These are phyloP conservation scores for Amyelois transitella DNA, from an alignment of 1,140 invertebrate species.

Conservation along the genomic window DNA sequence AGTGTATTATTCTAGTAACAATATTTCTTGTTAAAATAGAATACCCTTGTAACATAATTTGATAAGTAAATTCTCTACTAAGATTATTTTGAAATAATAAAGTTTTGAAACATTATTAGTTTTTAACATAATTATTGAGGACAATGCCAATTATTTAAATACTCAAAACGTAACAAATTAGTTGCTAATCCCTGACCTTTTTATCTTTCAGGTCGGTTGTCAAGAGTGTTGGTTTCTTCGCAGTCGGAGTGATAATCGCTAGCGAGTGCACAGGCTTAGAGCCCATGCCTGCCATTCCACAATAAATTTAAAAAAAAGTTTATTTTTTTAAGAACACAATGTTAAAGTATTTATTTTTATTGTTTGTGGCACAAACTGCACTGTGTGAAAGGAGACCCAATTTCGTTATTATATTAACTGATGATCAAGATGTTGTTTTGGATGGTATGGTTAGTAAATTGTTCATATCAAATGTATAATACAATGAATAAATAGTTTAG, in stretches of 20 bases:
- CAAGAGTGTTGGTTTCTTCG: slow-evolving; percentile 81
- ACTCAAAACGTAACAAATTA: not conserved
- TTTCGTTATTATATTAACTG: slow-evolving; percentile 87
- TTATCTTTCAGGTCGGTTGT: slow-evolving; percentile 79
- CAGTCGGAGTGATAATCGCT: slow-evolving; percentile 79
- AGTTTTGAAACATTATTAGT: not conserved
- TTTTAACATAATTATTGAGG: not conserved
- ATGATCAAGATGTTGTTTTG: slow-evolving; percentile 89
- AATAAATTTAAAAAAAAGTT: slow-evolving; percentile 34
- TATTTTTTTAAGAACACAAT: slow-evolving; percentile 27
- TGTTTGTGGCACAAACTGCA: slow-evolving; percentile 24
- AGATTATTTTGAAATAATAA: not conserved
- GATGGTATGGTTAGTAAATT: slow-evolving; percentile 81
- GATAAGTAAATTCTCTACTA: not conserved
- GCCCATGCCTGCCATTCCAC: slow-evolving; percentile 75
- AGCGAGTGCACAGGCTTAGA: slow-evolving; percentile 80
- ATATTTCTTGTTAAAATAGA: too few species aligned
- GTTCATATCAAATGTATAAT: slow-evolving; percentile 23
- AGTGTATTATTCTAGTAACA: too few species aligned
- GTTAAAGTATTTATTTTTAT: slow-evolving; percentile 52
- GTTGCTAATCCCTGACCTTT: slow-evolving; percentile 5
- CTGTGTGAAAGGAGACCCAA: slow-evolving; percentile 75
- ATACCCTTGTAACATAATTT: too few species aligned
- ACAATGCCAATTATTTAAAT: not conserved
- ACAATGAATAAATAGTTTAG: slow-evolving; percentile 49